Evolutionary conservation across 2,797 vertebrate genomes (phyloP), one percentile per base, ranked within the genome.

Genomic region (Aythya fuligula): DNA sequence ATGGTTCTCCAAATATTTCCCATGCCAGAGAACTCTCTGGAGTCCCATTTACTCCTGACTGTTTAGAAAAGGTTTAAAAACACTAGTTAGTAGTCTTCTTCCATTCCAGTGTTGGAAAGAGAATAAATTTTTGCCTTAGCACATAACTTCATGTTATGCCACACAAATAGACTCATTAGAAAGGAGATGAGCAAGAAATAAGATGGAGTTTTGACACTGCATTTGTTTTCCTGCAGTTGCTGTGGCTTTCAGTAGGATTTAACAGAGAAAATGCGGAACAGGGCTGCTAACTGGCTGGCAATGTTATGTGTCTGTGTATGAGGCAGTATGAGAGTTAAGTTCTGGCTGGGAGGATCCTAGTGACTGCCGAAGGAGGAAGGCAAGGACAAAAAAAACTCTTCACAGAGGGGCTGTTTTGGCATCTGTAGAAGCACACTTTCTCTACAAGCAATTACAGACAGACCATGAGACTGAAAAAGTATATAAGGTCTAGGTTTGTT

Each of bases 1-100:
- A 82, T 90, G 64, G 85, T 66, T 96, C 96, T 95, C 85, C 85
- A 95, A 97, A 95, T 95, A 66, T 96, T 95, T 97, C 90, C 81
- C 84, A 51, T 94, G 96, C 76, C 79, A 94, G 71, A 94, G 77
- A 97, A 97, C 36, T 97, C 95, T 95, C 91, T 82, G 45, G 88
- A 96, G 93, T 79, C 81, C 39, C 53, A 65, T 96, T 97, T 96
- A 87, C 9, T 96, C 73, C 70, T 93, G 87, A 94, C 22, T 24
- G 80, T 79, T 92, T 89, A 57, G 25, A 91, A 94, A 84, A 38
- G 28, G 16, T 21, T 93, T 38, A 92, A 90, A 96, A 92, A 54
- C 62, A 76, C 69, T 88, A 83, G 87, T 77, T 96, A 95, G 64
- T 58, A 95, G 21, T 94, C 84, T 87, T 91, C 78, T 91, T 92